Evolutionary conservation across 2,888 invertebrate species (phyloP), one percentile per base, ranked within the genome.

Genomic region (Drosophila incognita): DNA sequence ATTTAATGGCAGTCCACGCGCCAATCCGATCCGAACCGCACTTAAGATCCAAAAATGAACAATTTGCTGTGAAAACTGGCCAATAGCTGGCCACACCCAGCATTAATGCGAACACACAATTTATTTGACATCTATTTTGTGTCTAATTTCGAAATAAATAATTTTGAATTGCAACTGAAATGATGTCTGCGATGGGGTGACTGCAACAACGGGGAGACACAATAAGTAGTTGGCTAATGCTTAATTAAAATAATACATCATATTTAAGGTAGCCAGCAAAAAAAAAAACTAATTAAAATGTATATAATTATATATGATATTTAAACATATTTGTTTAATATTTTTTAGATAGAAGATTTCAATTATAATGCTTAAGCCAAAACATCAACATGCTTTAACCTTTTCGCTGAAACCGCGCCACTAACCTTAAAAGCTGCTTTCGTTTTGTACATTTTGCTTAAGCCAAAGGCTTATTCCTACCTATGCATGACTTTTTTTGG

Each of bases 71-170:
- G 81, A 76, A 76, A 87, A 73, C 77, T 81, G 84, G 78, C 57
- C 78, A 58, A 61, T 33, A 57, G 42, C 63, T 57, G 69, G 74
- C 83, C 90, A 40, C 83, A 75, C 90, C 90, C 79, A 79, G 52
- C 61, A 51, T 63, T 71, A 56, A 66, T 52, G 60, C 38, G 48
- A 33, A 49, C 64, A 46, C 69, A 62, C 66, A 74, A 70, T 77
- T 70, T 71, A 65, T 76, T 89, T 89, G 88, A 87, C 83, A 89
- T 90, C 88, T 77, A 65, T 62, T 61, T 61, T 42, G n/a, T 52
- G 56, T 57, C 40, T 33, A 52, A 38, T 70, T 77, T 66, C 49
- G 29, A 42, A 54, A 60, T 68, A 40, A 68, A 69, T 49, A 67
- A 65, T 61, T 67, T 31, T 40, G 62, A 84, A 42, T 24, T 40